Evolutionary conservation across 2,888 invertebrate species (phyloP).

Genomic region (Odontothrips loti): DNA sequence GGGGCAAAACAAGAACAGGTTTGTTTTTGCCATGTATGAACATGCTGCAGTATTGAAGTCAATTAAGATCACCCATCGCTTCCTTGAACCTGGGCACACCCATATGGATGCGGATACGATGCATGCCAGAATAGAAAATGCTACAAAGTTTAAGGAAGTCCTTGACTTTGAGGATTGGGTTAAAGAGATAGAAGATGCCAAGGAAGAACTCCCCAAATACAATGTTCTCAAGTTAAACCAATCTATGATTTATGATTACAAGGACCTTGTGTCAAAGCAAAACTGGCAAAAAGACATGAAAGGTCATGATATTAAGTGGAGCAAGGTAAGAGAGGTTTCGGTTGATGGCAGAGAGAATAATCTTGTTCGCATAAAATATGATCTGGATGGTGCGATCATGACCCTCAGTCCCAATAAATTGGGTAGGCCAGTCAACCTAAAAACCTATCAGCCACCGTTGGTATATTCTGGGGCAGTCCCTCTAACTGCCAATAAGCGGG

Average conservation of each 20-base stretch:
- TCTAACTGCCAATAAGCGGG: neutral
- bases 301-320: neutral
- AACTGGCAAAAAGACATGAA: neutral
- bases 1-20: slow-evolving; percentile 34
- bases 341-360: neutral
- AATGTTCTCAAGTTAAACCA: neutral
- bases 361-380: neutral
- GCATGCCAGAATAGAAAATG: slow-evolving; percentile 3
- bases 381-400: neutral
- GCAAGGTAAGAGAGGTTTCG: neutral
- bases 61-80: slow-evolving; percentile 8
- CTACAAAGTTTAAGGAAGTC: neutral
- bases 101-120: slow-evolving; percentile 29
- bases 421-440: neutral
- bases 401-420: neutral
- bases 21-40: slow-evolving; percentile 34
- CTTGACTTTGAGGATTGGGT: neutral
- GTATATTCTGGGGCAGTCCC: neutral
- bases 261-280: neutral
- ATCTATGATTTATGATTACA: neutral
- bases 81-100: slow-evolving; percentile 28
- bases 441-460: neutral
- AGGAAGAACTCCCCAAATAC: neutral
- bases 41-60: neutral
- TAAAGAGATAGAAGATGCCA: neutral